Evolutionary conservation across 2,888 invertebrate species (phyloP), one percentile per base, ranked within the genome.

Genomic region (Camponotus fellah): DNA sequence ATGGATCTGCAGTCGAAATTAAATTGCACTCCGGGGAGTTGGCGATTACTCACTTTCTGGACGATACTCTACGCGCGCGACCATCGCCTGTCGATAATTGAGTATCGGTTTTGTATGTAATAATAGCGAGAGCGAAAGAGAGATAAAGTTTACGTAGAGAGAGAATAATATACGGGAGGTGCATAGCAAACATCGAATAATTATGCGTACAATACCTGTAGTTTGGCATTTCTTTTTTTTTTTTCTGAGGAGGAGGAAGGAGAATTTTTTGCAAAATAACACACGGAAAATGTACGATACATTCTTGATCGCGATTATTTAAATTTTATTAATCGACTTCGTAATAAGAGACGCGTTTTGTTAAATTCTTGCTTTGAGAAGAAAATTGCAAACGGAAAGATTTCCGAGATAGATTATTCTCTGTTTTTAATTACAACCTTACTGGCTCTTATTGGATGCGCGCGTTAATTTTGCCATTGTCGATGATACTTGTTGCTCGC

Each of bases 1-100:
- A 46, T 74, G 79, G 79, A 74, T 72, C 75, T 79, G 74, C 74
- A 79, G 79, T 79, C 79, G 75, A 79, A 79, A 79, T 79, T 79
- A 79, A 72, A 79, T 72, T 79, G 79, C 79, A 58, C 79, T 79
- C 32, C 60, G 79, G 74, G 21, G 79, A 74, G 79, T 79, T 72
- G 74, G 75, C 79, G 74, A 79, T 76, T 76, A 76, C 66, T 76
- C 64, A 76, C 82, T 66, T 82, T 82, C 74, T 82, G 65, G 40
- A 21, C 76, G 76, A 66, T 65, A 65, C 56, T 75, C 77, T 53
- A n/a, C 40, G 65, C 53, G 77, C 53, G 66, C 79, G 65, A 77
- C 77, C 49, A 77, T 82, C 76, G 49, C 65, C 56, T 56, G 76
- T 65, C 79, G 77, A 66, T 82, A 75, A 77, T 77, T 77, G 77